Evolutionary conservation across 1,140 invertebrate genomes (phyloP).

Genomic region (Mactra quadrangularis): DNA sequence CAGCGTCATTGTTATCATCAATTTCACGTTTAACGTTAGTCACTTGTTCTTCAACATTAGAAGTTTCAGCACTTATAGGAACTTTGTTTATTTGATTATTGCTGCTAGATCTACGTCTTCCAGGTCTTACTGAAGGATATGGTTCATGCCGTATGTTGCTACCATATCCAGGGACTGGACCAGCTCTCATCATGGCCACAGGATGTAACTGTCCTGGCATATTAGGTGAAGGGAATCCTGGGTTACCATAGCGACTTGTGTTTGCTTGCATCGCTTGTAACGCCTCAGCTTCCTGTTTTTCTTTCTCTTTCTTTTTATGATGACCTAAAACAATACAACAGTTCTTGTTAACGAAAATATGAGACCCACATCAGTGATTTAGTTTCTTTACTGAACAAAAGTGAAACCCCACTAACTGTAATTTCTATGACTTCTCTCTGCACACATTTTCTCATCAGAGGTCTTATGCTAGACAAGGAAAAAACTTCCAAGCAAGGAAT

Average conservation of each 20-base stretch:
- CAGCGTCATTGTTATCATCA: neutral
- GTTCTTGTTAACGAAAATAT: too few relatives aligned
- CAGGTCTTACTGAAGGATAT: neutral
- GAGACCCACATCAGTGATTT: too few relatives aligned
- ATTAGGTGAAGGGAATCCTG: too few relatives aligned
- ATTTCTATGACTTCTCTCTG: too few relatives aligned
- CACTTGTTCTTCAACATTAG: too few relatives aligned
- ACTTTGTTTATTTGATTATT: neutral
- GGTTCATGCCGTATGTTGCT: conserved; percentile 10
- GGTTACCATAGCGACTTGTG: neutral
- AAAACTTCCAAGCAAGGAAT: too few relatives aligned
- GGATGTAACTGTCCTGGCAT: too few relatives aligned
- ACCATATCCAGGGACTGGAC: neutral
- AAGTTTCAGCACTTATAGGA: too few relatives aligned
- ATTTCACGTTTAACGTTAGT: neutral
- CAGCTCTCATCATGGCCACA: neutral
- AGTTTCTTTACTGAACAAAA: too few relatives aligned
- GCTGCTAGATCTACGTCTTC: neutral
- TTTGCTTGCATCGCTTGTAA: neutral
- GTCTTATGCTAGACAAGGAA: too few relatives aligned
- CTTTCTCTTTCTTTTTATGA: conserved; percentile 16
- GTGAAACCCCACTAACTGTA: too few relatives aligned
- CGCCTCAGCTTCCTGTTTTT: neutral
- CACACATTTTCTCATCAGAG: too few relatives aligned
- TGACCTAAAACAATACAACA: conserved; percentile 36